Base-by-base conservation (phyloP, 2,888 invertebrate genomes). In the Epistrophella euchroma region DNA sequence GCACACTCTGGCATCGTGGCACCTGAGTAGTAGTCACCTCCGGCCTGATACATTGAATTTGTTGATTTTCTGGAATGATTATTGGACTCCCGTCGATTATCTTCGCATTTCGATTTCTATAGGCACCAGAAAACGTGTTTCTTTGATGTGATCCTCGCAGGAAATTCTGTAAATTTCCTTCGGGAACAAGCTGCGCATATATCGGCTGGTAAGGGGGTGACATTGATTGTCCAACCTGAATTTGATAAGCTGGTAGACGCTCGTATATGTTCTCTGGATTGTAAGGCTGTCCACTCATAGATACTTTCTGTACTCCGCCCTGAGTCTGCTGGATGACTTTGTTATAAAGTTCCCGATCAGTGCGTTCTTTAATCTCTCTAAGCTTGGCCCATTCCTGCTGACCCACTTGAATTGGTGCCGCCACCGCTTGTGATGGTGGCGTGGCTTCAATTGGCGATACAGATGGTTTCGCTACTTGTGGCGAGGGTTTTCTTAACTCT, bases 1-100 rank as follows among this genome's bases (percentile, higher is more conserved):
- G 82, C 1, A 91, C 92, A 88, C 92, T 92, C 78, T 92, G 92
- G 45, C 90, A 90, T n/a, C 92, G 90, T 5, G 88, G 86, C 0
- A 91, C 90, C 47, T 88, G 87, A 10, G 64, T 45, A 1, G 58
- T 10, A 37, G 75, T 25, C 55, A 64, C 5, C 19, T 71, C 47
- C 9, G 37, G 13, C 5, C 22, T 55, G 76, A n/a, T 78, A n/a
- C 6, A 37, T n/a, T 68, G 68, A n/a, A 68, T n/a, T 25, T 50
- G 40, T 50, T 81, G 56, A 17, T 75, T 37, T 15, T 88, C 88
- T 2, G 87, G 47, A n/a, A 88, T 64, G 15, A 88, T 74, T 3
- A 89, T 71, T 1, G 89, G 75, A 75, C 83, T 89, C 1, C 90
- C 90, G 62, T 90, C 91, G 17, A 91, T 88, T 25, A 90, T 89